A percentile compares a stretch with the other conserved stretches of the same genome.
Evolutionary conservation across 2,888 invertebrate genomes (phyloP).

Genomic region (Pyrrhosoma nymphula): DNA sequence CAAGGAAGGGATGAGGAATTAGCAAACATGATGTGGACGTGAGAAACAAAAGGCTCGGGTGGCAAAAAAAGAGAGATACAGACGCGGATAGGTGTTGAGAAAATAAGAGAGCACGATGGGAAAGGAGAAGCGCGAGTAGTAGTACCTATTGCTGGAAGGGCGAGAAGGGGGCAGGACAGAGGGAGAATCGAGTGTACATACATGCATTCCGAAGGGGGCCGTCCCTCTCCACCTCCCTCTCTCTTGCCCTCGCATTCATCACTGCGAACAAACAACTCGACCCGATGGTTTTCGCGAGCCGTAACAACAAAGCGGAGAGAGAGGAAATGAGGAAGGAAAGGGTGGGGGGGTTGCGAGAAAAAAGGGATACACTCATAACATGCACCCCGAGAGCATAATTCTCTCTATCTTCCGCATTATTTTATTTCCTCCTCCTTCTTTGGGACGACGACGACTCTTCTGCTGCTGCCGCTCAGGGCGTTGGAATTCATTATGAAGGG

Average conservation of each 20-base stretch:
- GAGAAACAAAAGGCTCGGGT: not conserved
- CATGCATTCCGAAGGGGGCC: not conserved
- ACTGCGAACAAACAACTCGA: not conserved
- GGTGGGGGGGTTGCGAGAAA: not conserved
- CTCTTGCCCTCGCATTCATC: not conserved
- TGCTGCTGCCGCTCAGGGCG: not conserved
- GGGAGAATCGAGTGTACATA: not conserved
- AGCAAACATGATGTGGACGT: no score
- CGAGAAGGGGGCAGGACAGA: not conserved
- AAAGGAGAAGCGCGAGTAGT: not conserved
- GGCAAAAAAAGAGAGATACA: not conserved
- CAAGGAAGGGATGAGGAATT: no score
- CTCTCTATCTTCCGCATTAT: not conserved
- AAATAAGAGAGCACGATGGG: not conserved
- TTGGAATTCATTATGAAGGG: not conserved
- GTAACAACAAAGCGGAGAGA: not conserved
- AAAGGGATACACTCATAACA: not conserved
- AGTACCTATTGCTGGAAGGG: not conserved
- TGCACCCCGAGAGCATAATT: not conserved
- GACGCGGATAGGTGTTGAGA: not conserved
- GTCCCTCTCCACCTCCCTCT: not conserved
- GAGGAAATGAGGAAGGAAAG: not conserved
- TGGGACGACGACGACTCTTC: not conserved
- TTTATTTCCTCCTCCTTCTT: not conserved
- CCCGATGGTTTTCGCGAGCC: conserved; percentile 9